phyloP scores from a whole-genome alignment of 2,113 vertebrate genomes.

The Genyomyrus donnyi region DNA sequence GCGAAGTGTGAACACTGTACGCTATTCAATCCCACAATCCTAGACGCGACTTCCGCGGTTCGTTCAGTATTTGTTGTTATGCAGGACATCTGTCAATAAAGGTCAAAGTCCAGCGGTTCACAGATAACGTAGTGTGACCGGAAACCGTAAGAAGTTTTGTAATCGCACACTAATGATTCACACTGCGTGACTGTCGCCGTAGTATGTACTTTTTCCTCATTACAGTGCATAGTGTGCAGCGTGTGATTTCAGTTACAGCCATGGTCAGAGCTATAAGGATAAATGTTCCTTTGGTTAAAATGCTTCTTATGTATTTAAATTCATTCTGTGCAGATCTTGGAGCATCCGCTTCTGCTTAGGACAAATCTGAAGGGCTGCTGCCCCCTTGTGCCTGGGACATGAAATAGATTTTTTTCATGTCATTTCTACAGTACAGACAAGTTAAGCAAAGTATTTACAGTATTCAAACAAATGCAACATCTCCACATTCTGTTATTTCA shows the following conservation, averaged over 20 bases:
- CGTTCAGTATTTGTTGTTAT: no score
- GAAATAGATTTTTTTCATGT: not conserved
- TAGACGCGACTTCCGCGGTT: no score
- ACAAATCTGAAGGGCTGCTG: conserved; percentile 4
- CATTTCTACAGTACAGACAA: not conserved
- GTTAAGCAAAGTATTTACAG: not conserved
- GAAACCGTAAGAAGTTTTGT: not conserved
- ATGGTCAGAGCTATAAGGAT: not conserved
- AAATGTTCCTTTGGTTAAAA: not conserved
- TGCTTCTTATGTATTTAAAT: not conserved
- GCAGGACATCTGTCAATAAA: not conserved
- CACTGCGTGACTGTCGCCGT: not conserved
- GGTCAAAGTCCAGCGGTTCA: not conserved
- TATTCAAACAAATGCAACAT: not conserved
- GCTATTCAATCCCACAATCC: no score
- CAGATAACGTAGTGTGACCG: not conserved
- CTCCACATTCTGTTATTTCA: not conserved
- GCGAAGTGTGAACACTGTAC: not conserved
- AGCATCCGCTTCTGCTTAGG: not conserved
- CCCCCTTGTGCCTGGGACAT: not conserved
- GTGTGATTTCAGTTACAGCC: not conserved
- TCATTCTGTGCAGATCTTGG: not conserved
- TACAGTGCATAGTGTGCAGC: not conserved
- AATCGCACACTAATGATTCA: not conserved
- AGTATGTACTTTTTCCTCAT: not conserved